phyloP scores from a whole-genome alignment of 1,140 invertebrate species.

The Zaprionus taronus region DNA sequence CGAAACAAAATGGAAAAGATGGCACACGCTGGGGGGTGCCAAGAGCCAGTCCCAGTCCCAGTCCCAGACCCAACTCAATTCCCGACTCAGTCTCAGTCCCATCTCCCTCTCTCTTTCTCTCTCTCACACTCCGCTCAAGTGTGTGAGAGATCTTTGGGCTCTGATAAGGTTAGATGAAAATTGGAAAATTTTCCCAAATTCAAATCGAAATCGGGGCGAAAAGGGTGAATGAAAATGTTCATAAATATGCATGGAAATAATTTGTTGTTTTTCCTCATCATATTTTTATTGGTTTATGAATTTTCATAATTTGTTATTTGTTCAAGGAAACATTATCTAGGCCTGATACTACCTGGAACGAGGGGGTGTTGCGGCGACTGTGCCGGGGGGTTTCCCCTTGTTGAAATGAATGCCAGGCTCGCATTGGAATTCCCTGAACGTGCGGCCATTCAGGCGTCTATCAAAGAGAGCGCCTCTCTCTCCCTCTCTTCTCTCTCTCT shows the following conservation, averaged over 20 bases:
- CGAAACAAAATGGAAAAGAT: constrained; percentile 54
- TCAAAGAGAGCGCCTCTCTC: too few species aligned
- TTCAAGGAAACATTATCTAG: constrained; percentile 44
- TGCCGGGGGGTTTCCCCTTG: constrained; percentile 62
- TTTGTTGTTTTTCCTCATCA: constrained; percentile 2
- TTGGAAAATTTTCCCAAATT: constrained; percentile 28
- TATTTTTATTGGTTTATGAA: constrained; percentile 51
- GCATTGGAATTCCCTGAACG: constrained; percentile 56
- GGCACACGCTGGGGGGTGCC: constrained; percentile 81
- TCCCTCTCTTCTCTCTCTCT: constrained; percentile 1
- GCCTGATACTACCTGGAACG: constrained; percentile 47
- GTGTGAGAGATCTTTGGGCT: constrained; percentile 53
- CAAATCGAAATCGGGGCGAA: constrained; percentile 5
- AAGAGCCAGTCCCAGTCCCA: not conserved
- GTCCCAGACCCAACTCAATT: constrained; percentile 19
- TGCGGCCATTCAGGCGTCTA: constrained; percentile 49
- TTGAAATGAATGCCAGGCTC: constrained; percentile 41
- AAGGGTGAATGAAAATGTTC: constrained; percentile 72
- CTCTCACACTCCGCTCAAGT: constrained; percentile 10
- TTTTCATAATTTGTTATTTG: constrained; percentile 76
- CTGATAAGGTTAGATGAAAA: constrained; percentile 51
- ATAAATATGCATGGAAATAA: constrained; percentile 65
- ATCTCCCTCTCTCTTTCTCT: not conserved
- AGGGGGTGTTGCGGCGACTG: constrained; percentile 1
- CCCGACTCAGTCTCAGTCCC: not conserved